Percentiles rank a stretch among this genome's conserved stretches.
phyloP scores from a whole-genome alignment of 2,113 vertebrate species.

The Oncorhynchus nerka region DNA sequence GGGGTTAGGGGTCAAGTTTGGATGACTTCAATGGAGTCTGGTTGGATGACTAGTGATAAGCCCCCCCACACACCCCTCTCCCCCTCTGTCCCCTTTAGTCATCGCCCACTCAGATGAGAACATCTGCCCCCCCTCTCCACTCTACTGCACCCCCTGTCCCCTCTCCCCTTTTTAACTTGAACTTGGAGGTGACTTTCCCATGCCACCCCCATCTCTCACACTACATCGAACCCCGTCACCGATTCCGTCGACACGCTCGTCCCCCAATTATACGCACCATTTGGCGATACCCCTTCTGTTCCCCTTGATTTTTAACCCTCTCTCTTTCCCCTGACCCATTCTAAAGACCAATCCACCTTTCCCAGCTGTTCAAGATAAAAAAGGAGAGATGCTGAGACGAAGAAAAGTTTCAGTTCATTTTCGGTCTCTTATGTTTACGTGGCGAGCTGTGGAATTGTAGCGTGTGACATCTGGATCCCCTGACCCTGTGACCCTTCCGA shows the following conservation, averaged over 20 bases:
- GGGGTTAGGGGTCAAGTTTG: conserved; percentile 28
- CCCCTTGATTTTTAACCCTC: neutral
- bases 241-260: conserved; percentile 30
- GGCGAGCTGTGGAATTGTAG: conserved; percentile 30
- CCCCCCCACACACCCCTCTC: conserved; percentile 35
- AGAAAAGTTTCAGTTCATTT: neutral
- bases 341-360: conserved; percentile 26
- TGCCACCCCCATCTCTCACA: conserved; percentile 44
- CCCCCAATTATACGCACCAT: conserved; percentile 27
- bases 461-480: conserved; percentile 23
- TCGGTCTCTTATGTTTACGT: conserved; percentile 42
- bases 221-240: conserved; percentile 23
- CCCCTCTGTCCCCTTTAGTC: conserved; percentile 23
- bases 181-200: conserved; percentile 73
- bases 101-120: conserved; percentile 39
- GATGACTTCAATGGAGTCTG: conserved; percentile 45
- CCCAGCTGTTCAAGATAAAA: conserved; percentile 48
- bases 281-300: conserved; percentile 24
- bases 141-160: conserved; percentile 35
- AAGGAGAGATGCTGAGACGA: conserved; percentile 12
- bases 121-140: conserved; percentile 51
- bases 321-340: neutral
- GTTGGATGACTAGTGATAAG: conserved; percentile 41
- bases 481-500: neutral
- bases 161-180: conserved; percentile 51